These are phyloP conservation scores for Cirrhinus molitorella DNA, from an alignment of 2,797 vertebrate genomes.

Conservation along the genomic window DNA sequence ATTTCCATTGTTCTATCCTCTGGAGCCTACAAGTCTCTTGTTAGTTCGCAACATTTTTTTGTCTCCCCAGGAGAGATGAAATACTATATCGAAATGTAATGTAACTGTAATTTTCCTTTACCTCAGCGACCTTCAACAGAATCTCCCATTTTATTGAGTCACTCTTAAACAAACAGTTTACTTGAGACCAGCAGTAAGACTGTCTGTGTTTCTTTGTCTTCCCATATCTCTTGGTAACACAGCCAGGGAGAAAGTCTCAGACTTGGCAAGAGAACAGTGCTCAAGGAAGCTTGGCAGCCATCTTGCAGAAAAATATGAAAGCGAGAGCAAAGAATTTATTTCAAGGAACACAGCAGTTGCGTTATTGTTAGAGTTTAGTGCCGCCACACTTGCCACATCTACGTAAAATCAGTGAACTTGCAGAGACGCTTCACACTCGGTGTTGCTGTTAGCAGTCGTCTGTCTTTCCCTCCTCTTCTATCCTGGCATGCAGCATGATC, in stretches of 20 bases:
- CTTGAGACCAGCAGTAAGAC: slow-evolving; percentile 10
- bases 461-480: slow-evolving; percentile 57
- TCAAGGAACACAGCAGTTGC: background rate
- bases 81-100: background rate
- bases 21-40: background rate
- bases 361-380: slow-evolving; percentile 18
- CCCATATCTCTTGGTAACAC: slow-evolving; percentile 41
- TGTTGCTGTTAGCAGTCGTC: slow-evolving; percentile 42
- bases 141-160: slow-evolving; percentile 12
- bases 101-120: background rate
- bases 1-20: background rate
- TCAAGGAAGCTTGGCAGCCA: slow-evolving; percentile 66
- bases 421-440: background rate
- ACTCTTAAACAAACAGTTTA: slow-evolving; percentile 28
- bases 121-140: slow-evolving; percentile 16
- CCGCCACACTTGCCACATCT: background rate
- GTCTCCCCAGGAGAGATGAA: background rate
- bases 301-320: slow-evolving; percentile 54
- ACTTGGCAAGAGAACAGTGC: slow-evolving; percentile 66
- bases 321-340: slow-evolving; percentile 2
- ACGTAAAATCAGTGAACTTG: slow-evolving; percentile 21
- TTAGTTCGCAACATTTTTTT: background rate
- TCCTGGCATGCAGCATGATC: slow-evolving; percentile 69
- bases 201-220: slow-evolving; percentile 46
- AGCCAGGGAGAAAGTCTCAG: slow-evolving; percentile 57